Conservation (phyloP, 2,113 vertebrate genomes). For the Amblyornis subalaris region DNA sequence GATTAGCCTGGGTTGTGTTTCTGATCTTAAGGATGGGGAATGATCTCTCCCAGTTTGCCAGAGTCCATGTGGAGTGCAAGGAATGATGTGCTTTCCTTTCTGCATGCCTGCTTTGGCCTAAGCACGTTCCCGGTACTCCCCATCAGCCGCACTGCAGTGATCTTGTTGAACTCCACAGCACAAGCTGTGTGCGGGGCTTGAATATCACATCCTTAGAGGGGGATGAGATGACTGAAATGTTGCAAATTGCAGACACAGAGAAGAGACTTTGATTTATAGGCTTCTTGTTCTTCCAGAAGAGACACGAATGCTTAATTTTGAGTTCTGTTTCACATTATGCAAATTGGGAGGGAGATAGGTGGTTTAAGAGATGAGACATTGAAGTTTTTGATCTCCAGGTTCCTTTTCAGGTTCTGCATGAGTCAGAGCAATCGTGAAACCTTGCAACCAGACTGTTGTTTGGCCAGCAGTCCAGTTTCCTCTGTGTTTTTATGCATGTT, state of each 20-base stretch:
- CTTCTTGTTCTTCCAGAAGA: constrained; percentile 12
- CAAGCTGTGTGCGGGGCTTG: neutral
- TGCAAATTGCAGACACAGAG: neutral
- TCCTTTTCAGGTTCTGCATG: neutral
- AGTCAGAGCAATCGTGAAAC: neutral
- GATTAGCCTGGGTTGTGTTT: neutral
- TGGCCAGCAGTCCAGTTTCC: neutral
- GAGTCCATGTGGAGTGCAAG: neutral
- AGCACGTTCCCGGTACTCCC: neutral
- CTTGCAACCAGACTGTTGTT: neutral
- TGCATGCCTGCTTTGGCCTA: neutral
- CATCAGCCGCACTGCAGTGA: neutral
- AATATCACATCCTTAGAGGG: neutral
- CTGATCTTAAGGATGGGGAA: neutral
- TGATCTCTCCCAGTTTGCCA: neutral
- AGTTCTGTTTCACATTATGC: constrained; percentile 9
- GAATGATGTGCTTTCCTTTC: neutral
- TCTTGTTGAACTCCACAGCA: neutral
- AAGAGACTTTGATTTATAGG: constrained; percentile 14
- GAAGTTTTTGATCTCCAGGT: neutral
- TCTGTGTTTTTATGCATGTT: neutral
- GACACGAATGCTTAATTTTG: constrained; percentile 10
- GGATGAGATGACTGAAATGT: neutral
- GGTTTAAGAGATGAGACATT: neutral
- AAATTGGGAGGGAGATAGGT: neutral